These are phyloP conservation scores for Atrina japonica DNA, from an alignment of 2,888 invertebrate genomes.

Conservation along the genomic window DNA sequence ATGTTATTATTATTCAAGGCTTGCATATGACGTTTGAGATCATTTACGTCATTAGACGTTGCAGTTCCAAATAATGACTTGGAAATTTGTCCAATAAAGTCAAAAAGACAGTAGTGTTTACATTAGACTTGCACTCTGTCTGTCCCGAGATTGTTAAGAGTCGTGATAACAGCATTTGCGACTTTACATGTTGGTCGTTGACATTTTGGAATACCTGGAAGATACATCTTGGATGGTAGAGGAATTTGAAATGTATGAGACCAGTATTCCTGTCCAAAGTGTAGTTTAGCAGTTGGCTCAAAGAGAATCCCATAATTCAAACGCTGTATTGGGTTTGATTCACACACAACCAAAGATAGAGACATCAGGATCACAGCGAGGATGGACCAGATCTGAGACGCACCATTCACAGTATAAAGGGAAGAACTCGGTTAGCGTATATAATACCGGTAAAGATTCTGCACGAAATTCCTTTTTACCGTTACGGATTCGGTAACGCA, in stretches of 20 bases:
- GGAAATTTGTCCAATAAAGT: conserved; percentile 39
- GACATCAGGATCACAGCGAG: conserved; percentile 17
- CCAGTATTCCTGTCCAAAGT: conserved; percentile 38
- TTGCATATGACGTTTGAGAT: conserved; percentile 32
- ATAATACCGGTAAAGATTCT: no score
- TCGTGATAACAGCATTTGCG: conserved; percentile 3
- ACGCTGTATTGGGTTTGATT: conserved; percentile 21
- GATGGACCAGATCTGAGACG: conserved; percentile 4
- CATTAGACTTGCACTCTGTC: conserved; percentile 7
- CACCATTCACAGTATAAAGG: conserved; percentile 2
- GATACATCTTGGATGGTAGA: conserved; percentile 21
- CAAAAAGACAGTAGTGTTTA: conserved; percentile 18
- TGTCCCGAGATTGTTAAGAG: background rate
- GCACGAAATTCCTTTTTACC: no score
- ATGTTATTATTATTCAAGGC: conserved; percentile 13
- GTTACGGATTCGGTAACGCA: no score
- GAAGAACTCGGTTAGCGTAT: no score
- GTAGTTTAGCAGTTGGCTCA: conserved; percentile 16
- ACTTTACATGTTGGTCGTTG: conserved; percentile 2
- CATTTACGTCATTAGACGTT: conserved; percentile 41
- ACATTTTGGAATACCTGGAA: conserved; percentile 3
- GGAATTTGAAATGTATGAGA: conserved; percentile 40
- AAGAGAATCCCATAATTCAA: conserved; percentile 46
- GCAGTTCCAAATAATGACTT: conserved; percentile 43
- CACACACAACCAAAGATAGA: conserved; percentile 8